phyloP scores from a whole-genome alignment of 2,113 vertebrate species.

The Hirundichthys speculiger region DNA sequence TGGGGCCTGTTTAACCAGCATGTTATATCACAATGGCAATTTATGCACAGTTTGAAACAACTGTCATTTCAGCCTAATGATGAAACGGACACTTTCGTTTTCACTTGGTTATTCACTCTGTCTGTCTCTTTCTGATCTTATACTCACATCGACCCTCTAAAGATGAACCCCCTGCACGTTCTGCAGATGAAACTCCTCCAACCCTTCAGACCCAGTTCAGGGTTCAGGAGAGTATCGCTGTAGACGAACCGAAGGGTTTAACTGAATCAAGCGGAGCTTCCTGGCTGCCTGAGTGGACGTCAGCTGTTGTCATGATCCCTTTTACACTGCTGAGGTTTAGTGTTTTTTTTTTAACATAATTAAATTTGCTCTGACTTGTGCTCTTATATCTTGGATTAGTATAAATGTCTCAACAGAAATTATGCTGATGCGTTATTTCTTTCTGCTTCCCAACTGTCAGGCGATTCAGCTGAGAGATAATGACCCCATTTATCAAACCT shows the following conservation, averaged over 20 bases:
- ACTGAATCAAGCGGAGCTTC: background rate
- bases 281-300: too few relatives aligned
- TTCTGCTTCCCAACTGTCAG: constrained; percentile 10
- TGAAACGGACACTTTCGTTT: background rate
- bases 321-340: background rate
- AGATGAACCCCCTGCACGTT: background rate
- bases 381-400: constrained; percentile 19
- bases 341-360: constrained; percentile 20
- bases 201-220: background rate
- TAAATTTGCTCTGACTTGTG: constrained; percentile 1
- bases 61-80: background rate
- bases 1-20: background rate
- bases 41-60: background rate
- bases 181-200: background rate
- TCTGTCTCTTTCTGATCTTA: background rate
- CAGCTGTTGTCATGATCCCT: too few relatives aligned
- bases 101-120: background rate
- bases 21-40: background rate
- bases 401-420: constrained; percentile 47
- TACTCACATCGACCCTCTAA: background rate
- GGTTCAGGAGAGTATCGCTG: too few relatives aligned
- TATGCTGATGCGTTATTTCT: constrained; percentile 25
- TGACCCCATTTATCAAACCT: constrained; percentile 67
- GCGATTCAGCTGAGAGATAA: constrained; percentile 48
- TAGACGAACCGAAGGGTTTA: too few relatives aligned